A percentile compares a stretch with the other conserved stretches of the same genome.
phyloP scores from a whole-genome alignment of 2,888 invertebrate species.

The Galerucella nymphaeae region DNA sequence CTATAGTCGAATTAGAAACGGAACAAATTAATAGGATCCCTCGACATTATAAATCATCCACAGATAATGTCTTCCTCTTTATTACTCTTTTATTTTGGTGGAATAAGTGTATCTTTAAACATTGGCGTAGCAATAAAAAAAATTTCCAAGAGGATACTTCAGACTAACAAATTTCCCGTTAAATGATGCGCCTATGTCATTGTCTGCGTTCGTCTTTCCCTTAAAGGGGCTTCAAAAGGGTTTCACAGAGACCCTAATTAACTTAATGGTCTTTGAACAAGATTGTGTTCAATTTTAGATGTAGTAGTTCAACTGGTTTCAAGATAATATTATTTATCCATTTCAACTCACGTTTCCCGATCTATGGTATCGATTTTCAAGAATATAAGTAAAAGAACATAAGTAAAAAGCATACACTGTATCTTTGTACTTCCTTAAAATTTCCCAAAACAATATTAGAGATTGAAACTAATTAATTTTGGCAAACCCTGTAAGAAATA shows the following conservation, averaged over 20 bases:
- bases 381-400: no score
- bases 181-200: not conserved
- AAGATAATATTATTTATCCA: slow-evolving; percentile 65
- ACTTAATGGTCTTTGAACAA: slow-evolving; percentile 67
- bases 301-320: slow-evolving; percentile 63
- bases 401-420: no score
- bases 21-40: slow-evolving; percentile 52
- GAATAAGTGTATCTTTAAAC: slow-evolving; percentile 46
- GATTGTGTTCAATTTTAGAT: slow-evolving; percentile 66
- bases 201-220: slow-evolving; percentile 5
- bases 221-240: slow-evolving; percentile 38
- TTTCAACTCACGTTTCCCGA: slow-evolving; percentile 19
- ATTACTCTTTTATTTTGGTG: slow-evolving; percentile 44
- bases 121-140: slow-evolving; percentile 26
- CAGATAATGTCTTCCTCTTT: slow-evolving; percentile 45
- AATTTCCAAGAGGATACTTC: no score
- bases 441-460: no score
- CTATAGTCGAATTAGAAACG: slow-evolving; percentile 44
- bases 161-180: not conserved
- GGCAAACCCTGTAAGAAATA: not conserved
- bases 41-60: slow-evolving; percentile 50
- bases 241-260: slow-evolving; percentile 60
- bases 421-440: no score
- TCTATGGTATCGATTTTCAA: no score
- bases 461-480: no score